Evolutionary conservation across 2,113 vertebrate genomes (phyloP).

Genomic region (Strix uralensis): DNA sequence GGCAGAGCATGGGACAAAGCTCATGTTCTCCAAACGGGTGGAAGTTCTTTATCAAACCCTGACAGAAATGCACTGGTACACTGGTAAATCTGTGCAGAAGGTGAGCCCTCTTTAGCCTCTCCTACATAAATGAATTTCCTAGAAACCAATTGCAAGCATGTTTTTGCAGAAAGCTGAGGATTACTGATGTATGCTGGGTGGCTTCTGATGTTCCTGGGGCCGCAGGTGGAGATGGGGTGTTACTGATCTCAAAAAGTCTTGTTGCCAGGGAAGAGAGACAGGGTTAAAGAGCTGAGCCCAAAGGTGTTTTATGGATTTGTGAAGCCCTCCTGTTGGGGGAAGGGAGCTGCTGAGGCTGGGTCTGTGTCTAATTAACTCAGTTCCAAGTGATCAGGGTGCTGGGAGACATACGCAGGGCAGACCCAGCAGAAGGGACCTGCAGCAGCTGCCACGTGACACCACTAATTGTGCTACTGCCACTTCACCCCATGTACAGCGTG

Average conservation of each 20-base stretch:
- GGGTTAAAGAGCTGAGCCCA: neutral
- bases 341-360: neutral
- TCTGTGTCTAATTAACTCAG: neutral
- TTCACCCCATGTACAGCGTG: fast-evolving
- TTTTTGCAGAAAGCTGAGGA: neutral
- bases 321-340: neutral
- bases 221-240: neutral
- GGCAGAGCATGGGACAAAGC: slow-evolving; percentile 3
- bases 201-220: neutral
- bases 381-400: neutral
- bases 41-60: neutral
- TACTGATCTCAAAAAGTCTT: neutral
- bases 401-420: neutral
- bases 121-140: neutral
- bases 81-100: neutral
- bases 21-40: neutral
- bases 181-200: fast-evolving
- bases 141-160: neutral
- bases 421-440: neutral
- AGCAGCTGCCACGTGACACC: neutral
- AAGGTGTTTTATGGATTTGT: neutral
- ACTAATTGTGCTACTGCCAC: neutral
- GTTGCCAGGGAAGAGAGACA: neutral
- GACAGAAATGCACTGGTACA: neutral
- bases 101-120: neutral